Evolutionary conservation across 1,140 invertebrate genomes (phyloP), one percentile per base, ranked within the genome.

Genomic region (Hyposmocoma kahamanoa): DNA sequence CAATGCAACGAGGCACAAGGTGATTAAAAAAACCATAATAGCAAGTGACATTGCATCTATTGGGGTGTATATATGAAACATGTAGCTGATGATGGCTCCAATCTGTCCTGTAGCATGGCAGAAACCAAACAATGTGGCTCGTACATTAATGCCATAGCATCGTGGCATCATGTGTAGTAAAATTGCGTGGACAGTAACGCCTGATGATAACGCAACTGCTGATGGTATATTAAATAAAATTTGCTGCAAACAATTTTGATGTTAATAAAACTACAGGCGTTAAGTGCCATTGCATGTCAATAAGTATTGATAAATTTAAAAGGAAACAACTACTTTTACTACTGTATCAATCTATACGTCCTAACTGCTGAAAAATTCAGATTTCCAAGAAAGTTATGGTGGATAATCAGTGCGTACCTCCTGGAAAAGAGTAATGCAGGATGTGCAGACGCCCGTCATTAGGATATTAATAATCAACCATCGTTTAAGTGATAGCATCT

Each of bases 121-220:
- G 53, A 62, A 71, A 3, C 76, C 78, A n/a, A 78, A 58, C 3
- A 73, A 22, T 6, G 74, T 80, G 0, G 67, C 67, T 38, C 81
- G 50, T 26, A 79, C 50, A 17, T 79, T 79, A 5, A 71, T 68
- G 11, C 70, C 72, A 39, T 81, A 76, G n/a, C 75, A 47, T 17
- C 78, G 60, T 17, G 78, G 72, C 10, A 73, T 81, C 13, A 84
- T 67, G 30, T 69, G 78, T 1, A 84, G 46, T 1, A 80, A 50
- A 13, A 82, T 46, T 8, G 59, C 54, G 17, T 77, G 58, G 4
- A 56, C 58, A 20, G 77, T 53, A 2, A 82, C 36, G 9, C 70
- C 67, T 22, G 62, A 59, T n/a, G 63, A 51, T 11, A 80, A 39
- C 9, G 69, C 64, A 4, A 74, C 43, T n/a, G 66, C 53, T 13